These are phyloP conservation scores for Polypedilum pembai DNA, from an alignment of 1,140 invertebrate genomes.

Conservation along the genomic window DNA sequence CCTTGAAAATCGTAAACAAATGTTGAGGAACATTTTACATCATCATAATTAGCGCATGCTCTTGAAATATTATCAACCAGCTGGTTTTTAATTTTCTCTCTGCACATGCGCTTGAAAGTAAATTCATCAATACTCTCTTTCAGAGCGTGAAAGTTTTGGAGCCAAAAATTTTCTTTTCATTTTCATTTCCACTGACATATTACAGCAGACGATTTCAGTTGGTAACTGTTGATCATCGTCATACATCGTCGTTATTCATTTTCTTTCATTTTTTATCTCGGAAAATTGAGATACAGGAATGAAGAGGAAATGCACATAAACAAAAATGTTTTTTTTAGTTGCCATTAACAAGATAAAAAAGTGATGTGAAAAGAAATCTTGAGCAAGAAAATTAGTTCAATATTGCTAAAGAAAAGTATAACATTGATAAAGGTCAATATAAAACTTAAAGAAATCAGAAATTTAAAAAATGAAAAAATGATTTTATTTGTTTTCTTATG, in stretches of 20 bases:
- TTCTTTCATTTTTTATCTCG: not conserved
- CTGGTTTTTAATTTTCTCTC: slow-evolving; percentile 15
- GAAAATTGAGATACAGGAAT: not conserved
- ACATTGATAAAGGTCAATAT: not conserved
- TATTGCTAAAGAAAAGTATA: not conserved
- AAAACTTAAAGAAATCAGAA: not conserved
- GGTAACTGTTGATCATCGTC: slow-evolving; percentile 25
- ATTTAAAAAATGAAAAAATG: no score
- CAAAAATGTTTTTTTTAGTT: no score
- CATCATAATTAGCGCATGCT: not conserved
- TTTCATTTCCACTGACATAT: slow-evolving; percentile 7
- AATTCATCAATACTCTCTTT: not conserved
- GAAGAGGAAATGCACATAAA: not conserved
- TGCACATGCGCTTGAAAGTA: not conserved
- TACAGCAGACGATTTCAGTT: not conserved
- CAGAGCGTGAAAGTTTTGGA: slow-evolving; percentile 11
- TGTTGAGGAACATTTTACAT: slow-evolving; percentile 11
- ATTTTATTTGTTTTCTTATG: no score
- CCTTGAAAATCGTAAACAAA: slow-evolving; percentile 28
- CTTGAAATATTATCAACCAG: not conserved
- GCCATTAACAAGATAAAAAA: no score
- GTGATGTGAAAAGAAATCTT: no score
- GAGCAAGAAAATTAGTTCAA: no score
- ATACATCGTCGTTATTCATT: not conserved
- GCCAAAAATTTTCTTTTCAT: slow-evolving; percentile 24